Conservation (phyloP, 2,113 vertebrate species). For the Struthidea cinerea region DNA sequence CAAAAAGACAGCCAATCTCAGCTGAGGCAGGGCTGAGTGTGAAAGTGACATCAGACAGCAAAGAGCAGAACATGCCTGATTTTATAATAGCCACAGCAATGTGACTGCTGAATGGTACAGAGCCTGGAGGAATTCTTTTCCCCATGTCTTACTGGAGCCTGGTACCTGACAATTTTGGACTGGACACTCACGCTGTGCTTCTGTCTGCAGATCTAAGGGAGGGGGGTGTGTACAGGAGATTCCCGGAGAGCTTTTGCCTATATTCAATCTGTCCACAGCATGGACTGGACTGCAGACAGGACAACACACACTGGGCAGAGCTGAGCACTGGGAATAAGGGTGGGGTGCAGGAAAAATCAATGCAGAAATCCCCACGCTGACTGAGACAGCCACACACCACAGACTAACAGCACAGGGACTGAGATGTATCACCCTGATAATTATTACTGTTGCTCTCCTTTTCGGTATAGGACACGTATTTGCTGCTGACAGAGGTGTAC, state of each 20-base stretch:
- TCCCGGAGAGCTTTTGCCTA: accelerated
- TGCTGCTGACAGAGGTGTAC: neutral
- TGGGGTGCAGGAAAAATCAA: neutral
- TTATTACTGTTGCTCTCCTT: neutral
- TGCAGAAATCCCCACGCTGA: accelerated
- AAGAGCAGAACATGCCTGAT: neutral
- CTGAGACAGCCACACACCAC: neutral
- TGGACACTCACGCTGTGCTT: neutral
- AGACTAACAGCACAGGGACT: neutral
- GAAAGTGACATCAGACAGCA: neutral
- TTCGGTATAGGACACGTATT: neutral
- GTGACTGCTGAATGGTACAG: neutral
- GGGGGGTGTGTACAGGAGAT: neutral
- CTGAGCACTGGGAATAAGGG: neutral
- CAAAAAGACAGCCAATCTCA: neutral
- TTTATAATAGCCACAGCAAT: neutral
- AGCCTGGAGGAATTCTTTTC: neutral
- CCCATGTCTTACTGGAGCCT: neutral
- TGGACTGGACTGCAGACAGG: neutral
- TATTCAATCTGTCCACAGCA: neutral
- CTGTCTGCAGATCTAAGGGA: neutral
- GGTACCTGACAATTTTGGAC: neutral
- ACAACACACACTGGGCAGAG: neutral
- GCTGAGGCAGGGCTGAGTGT: neutral
- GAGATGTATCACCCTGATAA: neutral